These are phyloP conservation scores for Progne subis DNA, from an alignment of 2,113 vertebrate species.

Conservation along the genomic window DNA sequence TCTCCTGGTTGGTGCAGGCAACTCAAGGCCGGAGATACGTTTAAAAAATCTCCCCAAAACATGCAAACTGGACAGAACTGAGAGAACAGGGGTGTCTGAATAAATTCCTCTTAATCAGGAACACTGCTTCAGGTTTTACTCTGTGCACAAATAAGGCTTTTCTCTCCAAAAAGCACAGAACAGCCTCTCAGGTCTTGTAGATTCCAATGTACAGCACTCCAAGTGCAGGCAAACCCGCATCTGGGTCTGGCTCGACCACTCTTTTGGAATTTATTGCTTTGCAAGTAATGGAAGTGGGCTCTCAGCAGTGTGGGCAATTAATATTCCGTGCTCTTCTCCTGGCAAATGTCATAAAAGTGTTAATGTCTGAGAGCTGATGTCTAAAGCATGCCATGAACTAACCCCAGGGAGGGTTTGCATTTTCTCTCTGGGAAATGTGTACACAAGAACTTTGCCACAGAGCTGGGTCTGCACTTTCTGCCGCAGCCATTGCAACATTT, in stretches of 20 bases:
- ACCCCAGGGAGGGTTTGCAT: neutral
- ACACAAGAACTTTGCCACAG: neutral
- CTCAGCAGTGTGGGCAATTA: neutral
- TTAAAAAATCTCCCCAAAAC: neutral
- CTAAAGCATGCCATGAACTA: neutral
- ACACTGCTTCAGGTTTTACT: neutral
- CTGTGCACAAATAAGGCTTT: neutral
- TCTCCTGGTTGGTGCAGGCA: neutral
- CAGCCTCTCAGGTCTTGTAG: neutral
- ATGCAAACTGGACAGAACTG: neutral
- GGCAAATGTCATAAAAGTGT: neutral
- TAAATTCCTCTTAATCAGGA: neutral
- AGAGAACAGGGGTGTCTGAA: neutral
- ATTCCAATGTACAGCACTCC: neutral
- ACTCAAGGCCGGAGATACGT: neutral
- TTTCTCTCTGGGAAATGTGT: neutral
- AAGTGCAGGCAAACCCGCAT: neutral
- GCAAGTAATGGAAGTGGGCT: neutral
- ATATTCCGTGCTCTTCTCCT: neutral
- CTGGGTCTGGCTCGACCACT: neutral
- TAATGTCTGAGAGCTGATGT: neutral
- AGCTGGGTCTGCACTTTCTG: neutral
- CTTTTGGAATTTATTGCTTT: neutral
- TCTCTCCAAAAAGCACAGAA: neutral
- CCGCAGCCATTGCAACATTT: slow-evolving; percentile 1